Percentiles rank a stretch among this genome's conserved stretches.
Evolutionary conservation across 2,888 invertebrate species (phyloP).

Genomic region (Luperina testacea): DNA sequence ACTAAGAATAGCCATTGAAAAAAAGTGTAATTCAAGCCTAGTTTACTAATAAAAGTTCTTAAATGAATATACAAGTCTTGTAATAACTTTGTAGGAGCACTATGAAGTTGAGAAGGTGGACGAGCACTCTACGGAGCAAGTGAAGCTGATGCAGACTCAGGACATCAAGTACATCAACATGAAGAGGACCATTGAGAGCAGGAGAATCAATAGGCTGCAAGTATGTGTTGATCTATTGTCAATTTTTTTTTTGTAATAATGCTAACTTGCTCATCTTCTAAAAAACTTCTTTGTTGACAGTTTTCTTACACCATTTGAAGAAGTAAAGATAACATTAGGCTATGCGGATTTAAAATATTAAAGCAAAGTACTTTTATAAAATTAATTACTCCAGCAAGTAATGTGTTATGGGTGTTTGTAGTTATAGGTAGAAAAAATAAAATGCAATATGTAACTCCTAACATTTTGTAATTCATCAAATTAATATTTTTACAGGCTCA

Average conservation of each 20-base stretch:
- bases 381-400: neutral
- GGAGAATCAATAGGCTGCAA: slow-evolving; percentile 90
- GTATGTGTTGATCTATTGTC: slow-evolving; percentile 65
- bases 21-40: neutral
- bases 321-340: neutral
- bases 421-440: neutral
- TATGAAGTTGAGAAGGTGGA: slow-evolving; percentile 92
- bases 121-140: slow-evolving; percentile 95
- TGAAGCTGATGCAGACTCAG: slow-evolving; percentile 96
- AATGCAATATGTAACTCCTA: neutral
- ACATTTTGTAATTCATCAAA: neutral
- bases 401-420: neutral
- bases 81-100: slow-evolving; percentile 83
- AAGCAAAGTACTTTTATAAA: too few relatives aligned
- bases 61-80: neutral
- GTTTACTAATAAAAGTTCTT: too few relatives aligned
- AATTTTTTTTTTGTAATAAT: neutral
- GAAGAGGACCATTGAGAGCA: slow-evolving; percentile 95
- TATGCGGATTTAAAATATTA: too few relatives aligned
- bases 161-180: slow-evolving; percentile 97
- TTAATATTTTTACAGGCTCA: slow-evolving; percentile 89
- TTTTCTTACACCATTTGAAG: neutral
- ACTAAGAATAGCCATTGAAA: neutral
- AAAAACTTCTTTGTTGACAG: neutral
- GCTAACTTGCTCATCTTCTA: neutral